Evolutionary conservation across 2,888 invertebrate species (phyloP), one percentile per base, ranked within the genome.

Genomic region (Sabatieria punctata): DNA sequence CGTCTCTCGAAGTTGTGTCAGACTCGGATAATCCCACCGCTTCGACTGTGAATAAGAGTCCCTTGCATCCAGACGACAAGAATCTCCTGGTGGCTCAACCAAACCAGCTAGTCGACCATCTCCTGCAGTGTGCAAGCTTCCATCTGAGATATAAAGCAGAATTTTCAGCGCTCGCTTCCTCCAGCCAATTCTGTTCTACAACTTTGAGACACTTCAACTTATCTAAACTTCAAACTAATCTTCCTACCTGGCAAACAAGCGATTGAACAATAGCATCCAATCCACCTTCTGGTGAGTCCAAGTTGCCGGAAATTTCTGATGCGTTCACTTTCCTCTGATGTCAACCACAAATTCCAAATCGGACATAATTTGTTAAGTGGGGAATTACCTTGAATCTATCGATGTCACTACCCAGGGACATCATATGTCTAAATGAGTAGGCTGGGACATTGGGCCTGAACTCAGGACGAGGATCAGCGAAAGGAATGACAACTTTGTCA

Each of bases 191-290:
- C 84, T 75, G 43, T 79, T 69, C 60, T 60, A 46, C 33, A 54
- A 38, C 18, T 4, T 23, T n/a, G n/a, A n/a, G n/a, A n/a, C n/a
- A n/a, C n/a, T n/a, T n/a, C n/a, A n/a, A n/a, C n/a, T n/a, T n/a
- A n/a, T n/a, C n/a, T n/a, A n/a, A n/a, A n/a, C n/a, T n/a, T n/a
- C n/a, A n/a, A n/a, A n/a, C n/a, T n/a, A n/a, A n/a, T n/a, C n/a
- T n/a, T n/a, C n/a, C n/a, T 60, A 71, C 71, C 57, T 68, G 61
- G 58, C 74, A 75, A 19, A 86, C 88, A 39, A 97, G 81, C 0
- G 93, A 89, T 71, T 97, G 97, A 86, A 99, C 93, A 54, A 97
- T 85, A 25, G 95, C 97, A 72, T 99, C 97, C 67, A 99, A 93
- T 8, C 97, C 95, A 39, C 97, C 97, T 69, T 97, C 97, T 0